These are phyloP conservation scores for Polia nebulosa DNA, from an alignment of 2,888 invertebrate species.

Conservation along the genomic window DNA sequence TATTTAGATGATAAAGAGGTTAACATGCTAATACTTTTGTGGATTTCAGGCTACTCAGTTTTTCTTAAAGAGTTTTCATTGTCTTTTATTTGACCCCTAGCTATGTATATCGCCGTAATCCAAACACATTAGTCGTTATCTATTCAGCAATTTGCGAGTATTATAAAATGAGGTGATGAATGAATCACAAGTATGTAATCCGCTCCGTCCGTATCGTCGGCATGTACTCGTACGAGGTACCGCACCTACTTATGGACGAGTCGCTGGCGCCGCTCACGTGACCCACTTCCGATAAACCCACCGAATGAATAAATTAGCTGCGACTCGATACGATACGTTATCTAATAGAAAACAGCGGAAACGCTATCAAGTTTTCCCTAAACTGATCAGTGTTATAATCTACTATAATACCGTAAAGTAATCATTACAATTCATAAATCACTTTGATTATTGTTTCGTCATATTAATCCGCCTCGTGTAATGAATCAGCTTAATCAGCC, in stretches of 20 bases:
- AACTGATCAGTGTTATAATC: slow-evolving; percentile 17
- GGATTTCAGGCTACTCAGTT: background rate
- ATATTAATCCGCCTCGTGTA: slow-evolving; percentile 13
- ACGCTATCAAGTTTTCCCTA: slow-evolving; percentile 38
- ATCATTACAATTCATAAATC: slow-evolving; percentile 22
- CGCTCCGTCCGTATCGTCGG: slow-evolving; percentile 12
- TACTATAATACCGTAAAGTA: slow-evolving; percentile 15
- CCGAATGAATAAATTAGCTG: slow-evolving; percentile 56
- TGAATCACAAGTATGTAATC: slow-evolving; percentile 39
- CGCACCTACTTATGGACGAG: slow-evolving; percentile 34
- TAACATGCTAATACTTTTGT: background rate
- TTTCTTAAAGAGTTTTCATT: background rate
- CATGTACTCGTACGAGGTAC: too few species aligned
- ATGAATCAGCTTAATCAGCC: slow-evolving; percentile 1
- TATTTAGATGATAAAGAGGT: too few species aligned
- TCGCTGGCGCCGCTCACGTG: slow-evolving; percentile 47
- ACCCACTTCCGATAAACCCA: slow-evolving; percentile 55
- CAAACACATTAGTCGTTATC: slow-evolving; percentile 37
- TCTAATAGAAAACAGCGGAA: slow-evolving; percentile 40
- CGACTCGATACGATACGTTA: slow-evolving; percentile 38
- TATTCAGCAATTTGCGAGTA: slow-evolving; percentile 36
- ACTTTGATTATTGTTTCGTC: slow-evolving; percentile 34
- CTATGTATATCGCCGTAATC: slow-evolving; percentile 2
- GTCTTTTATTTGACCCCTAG: slow-evolving; percentile 15
- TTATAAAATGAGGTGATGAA: slow-evolving; percentile 29